Conservation (phyloP, 2,797 vertebrate species). For the Falco peregrinus region DNA sequence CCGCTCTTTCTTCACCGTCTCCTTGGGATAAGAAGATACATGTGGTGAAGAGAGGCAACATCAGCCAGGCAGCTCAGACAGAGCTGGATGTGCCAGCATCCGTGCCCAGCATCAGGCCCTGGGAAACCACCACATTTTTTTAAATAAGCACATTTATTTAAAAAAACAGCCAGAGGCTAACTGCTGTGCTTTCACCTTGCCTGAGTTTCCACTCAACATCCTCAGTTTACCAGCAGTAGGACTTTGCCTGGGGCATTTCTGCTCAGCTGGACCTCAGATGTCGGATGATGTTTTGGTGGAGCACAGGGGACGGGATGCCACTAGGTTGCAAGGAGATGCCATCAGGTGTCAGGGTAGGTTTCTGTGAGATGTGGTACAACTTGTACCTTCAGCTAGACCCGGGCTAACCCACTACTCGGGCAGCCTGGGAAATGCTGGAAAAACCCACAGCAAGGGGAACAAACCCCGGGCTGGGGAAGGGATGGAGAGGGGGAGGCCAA, state of each 20-base stretch:
- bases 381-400: not conserved
- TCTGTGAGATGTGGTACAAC: not conserved
- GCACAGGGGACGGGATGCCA: not conserved
- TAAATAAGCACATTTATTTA: not conserved
- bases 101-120: not conserved
- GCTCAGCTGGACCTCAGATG: not conserved
- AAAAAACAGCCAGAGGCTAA: not conserved
- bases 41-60: accelerated
- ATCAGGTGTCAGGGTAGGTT: accelerated
- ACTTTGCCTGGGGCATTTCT: not conserved
- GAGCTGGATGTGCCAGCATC: accelerated
- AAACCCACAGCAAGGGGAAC: not conserved
- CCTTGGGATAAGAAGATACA: constrained; percentile 34
- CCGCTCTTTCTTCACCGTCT: constrained; percentile 62
- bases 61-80: not conserved
- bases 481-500: not conserved
- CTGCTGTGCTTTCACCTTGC: not conserved
- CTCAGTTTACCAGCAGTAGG: not conserved
- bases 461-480: accelerated
- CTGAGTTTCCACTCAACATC: not conserved
- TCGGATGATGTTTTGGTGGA: not conserved
- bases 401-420: not conserved
- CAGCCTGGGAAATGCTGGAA: not conserved
- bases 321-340: not conserved
- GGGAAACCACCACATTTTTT: not conserved